These are phyloP conservation scores for Solenopsis fugax DNA, from an alignment of 1,140 invertebrate species.

Conservation along the genomic window DNA sequence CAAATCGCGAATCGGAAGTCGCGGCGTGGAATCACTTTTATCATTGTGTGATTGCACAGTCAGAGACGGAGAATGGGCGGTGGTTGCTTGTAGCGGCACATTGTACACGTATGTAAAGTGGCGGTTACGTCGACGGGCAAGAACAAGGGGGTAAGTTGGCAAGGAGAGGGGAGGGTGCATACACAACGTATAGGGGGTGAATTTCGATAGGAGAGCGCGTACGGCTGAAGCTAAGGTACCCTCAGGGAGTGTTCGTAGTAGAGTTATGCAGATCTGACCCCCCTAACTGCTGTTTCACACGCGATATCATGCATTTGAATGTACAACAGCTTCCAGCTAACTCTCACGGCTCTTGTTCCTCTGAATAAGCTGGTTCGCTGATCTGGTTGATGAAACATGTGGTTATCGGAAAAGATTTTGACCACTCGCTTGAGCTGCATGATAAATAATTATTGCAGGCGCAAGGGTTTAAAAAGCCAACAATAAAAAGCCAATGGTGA, in stretches of 20 bases:
- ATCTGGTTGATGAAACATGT: slow-evolving; percentile 13
- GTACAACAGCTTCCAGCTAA: slow-evolving; percentile 79
- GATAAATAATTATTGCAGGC: not conserved
- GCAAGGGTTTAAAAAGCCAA: not conserved
- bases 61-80: slow-evolving; percentile 50
- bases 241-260: slow-evolving; percentile 72
- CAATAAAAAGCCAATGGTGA: not conserved
- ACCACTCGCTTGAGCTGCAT: not conserved
- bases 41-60: slow-evolving; percentile 55
- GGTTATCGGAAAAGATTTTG: slow-evolving; percentile 45
- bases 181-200: slow-evolving; percentile 58
- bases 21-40: slow-evolving; percentile 70
- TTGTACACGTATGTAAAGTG: slow-evolving; percentile 64
- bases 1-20: slow-evolving; percentile 70
- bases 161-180: not conserved
- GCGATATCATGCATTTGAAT: slow-evolving; percentile 83
- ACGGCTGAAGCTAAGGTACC: slow-evolving; percentile 73
- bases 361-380: slow-evolving; percentile 43
- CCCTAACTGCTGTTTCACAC: slow-evolving; percentile 82
- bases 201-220: slow-evolving; percentile 71
- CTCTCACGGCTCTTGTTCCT: slow-evolving; percentile 57
- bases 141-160: slow-evolving; percentile 33
- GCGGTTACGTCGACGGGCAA: slow-evolving; percentile 50
- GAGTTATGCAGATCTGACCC: slow-evolving; percentile 83
- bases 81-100: slow-evolving; percentile 49